Evolutionary conservation across 2,113 vertebrate species (phyloP).

Genomic region (Atrichornis clamosus): DNA sequence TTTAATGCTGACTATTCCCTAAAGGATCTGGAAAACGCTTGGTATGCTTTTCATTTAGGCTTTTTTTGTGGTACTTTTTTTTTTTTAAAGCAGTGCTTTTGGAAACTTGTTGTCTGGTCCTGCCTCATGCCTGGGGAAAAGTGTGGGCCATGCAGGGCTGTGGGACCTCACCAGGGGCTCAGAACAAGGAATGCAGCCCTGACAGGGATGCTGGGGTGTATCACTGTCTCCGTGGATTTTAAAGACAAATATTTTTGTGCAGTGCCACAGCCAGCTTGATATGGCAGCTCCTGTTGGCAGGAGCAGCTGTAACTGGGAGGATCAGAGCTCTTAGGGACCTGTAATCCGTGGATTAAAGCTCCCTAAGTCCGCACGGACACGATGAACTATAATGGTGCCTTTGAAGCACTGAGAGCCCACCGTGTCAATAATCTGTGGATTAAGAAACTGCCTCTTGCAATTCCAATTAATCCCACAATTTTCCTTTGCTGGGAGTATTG

Average conservation of each 20-base stretch:
- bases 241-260: not conserved
- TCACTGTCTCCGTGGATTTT: rapidly evolving
- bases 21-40: not conserved
- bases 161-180: not conserved
- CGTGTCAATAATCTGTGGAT: not conserved
- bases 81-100: not conserved
- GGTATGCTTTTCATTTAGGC: not conserved
- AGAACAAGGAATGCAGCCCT: rapidly evolving
- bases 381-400: not conserved
- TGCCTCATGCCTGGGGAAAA: not conserved
- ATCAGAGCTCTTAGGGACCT: not conserved
- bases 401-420: not conserved
- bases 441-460: not conserved
- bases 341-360: not conserved
- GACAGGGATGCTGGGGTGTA: rapidly evolving
- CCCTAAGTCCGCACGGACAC: not conserved
- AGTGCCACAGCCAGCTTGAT: not conserved
- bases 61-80: not conserved
- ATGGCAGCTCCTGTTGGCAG: not conserved
- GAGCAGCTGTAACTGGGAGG: not conserved
- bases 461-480: not conserved
- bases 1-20: not conserved
- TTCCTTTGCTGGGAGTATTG: not conserved
- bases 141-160: rapidly evolving
- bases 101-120: not conserved